Percentiles rank a stretch among this genome's conserved stretches.
Evolutionary conservation across 1,140 invertebrate genomes (phyloP).

Genomic region (Drosophila grimshawi): DNA sequence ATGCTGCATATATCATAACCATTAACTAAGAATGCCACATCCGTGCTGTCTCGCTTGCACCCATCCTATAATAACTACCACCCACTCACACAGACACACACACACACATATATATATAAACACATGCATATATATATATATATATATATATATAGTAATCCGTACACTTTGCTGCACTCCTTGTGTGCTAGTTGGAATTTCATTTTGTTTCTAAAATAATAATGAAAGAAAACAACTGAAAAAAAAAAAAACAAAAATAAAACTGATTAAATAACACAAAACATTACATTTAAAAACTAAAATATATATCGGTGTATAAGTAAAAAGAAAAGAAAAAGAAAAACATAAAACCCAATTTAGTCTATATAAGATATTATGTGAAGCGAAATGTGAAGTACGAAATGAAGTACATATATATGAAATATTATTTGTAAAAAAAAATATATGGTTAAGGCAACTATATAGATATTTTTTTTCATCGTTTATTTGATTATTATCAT

Average conservation of each 20-base stretch:
- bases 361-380: slow-evolving; percentile 42
- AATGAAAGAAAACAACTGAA: slow-evolving; percentile 51
- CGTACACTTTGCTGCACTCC: slow-evolving; percentile 61
- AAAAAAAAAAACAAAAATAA: slow-evolving; percentile 22
- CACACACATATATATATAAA: slow-evolving; percentile 15
- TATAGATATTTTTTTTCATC: slow-evolving; percentile 15
- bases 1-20: slow-evolving; percentile 7
- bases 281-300: slow-evolving; percentile 5
- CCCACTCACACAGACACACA: slow-evolving; percentile 12
- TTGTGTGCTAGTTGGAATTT: slow-evolving; percentile 63
- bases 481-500: slow-evolving; percentile 13
- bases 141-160: slow-evolving; percentile 5
- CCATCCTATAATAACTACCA: slow-evolving; percentile 2
- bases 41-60: slow-evolving; percentile 38
- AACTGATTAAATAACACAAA: slow-evolving; percentile 20
- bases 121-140: slow-evolving; percentile 10
- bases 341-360: not conserved
- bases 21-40: slow-evolving; percentile 8
- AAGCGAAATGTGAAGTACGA: slow-evolving; percentile 71
- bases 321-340: not conserved
- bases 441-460: slow-evolving; percentile 37
- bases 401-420: slow-evolving; percentile 61
- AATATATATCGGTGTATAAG: slow-evolving; percentile 9
- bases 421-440: slow-evolving; percentile 36
- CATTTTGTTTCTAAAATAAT: slow-evolving; percentile 78